These are phyloP conservation scores for Margaritifera margaritifera DNA, from an alignment of 2,888 invertebrate genomes.

Conservation along the genomic window DNA sequence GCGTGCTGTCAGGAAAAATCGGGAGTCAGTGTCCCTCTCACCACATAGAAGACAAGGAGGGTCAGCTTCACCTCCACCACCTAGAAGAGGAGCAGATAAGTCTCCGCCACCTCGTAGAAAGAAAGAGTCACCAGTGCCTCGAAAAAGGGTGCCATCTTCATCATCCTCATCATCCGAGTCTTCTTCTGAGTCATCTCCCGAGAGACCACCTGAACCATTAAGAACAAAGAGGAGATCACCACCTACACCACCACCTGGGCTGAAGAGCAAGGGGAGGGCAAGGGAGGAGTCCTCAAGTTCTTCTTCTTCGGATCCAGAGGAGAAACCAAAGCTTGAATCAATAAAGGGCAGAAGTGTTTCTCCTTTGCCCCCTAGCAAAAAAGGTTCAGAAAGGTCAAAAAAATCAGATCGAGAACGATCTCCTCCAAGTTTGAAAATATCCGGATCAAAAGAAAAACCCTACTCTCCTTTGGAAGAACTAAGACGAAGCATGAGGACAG, in stretches of 20 bases:
- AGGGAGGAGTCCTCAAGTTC: conserved; percentile 3
- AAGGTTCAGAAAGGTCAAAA: conserved; percentile 1
- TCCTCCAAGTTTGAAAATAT: background rate
- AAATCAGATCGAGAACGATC: background rate
- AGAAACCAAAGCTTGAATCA: background rate
- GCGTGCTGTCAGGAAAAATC: background rate
- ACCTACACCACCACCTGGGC: background rate
- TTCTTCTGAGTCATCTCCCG: conserved; percentile 29
- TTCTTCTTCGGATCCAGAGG: background rate
- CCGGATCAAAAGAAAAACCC: background rate
- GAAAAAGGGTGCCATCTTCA: background rate
- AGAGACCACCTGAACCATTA: conserved; percentile 16
- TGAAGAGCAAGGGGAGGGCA: conserved; percentile 4
- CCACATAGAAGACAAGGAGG: background rate
- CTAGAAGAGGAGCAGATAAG: background rate
- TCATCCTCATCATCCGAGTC: conserved; percentile 22
- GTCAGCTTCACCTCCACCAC: background rate
- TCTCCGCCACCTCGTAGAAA: conserved; percentile 1
- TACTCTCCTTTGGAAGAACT: no score
- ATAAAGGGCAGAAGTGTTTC: background rate
- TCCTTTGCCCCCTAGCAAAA: no score
- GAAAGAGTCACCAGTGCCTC: conserved; percentile 1
- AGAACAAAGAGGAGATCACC: no score
- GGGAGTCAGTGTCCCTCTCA: conserved; percentile 2
- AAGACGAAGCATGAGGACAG: no score